Conservation (phyloP, 2,888 invertebrate genomes). For the Conus canariensis region DNA sequence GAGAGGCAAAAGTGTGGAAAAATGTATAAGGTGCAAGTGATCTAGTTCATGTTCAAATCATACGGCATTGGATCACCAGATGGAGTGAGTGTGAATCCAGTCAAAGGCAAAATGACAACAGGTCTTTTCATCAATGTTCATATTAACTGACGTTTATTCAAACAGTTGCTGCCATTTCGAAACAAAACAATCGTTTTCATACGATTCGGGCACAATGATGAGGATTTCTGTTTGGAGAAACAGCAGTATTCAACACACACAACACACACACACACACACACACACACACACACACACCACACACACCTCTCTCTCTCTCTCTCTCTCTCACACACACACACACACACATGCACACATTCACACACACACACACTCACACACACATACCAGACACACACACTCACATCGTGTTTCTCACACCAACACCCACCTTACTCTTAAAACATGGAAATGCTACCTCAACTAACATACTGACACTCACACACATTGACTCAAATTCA, state of each 20-base stretch:
- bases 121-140: too few species aligned
- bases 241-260: background rate
- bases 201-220: background rate
- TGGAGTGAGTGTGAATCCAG: too few species aligned
- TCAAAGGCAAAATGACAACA: too few species aligned
- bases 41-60: too few species aligned
- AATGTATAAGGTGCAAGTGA: too few species aligned
- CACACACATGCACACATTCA: background rate
- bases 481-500: background rate
- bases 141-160: background rate
- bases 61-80: too few species aligned
- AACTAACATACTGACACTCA: background rate
- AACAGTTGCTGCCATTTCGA: constrained; percentile 6
- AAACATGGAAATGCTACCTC: too few species aligned
- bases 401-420: background rate
- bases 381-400: constrained; percentile 7
- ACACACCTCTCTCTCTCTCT: too few species aligned
- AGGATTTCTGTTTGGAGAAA: background rate
- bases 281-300: background rate
- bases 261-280: constrained; percentile 5
- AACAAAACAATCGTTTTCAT: background rate
- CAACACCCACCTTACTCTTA: constrained; percentile 50
- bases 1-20: background rate
- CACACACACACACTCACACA: constrained; percentile 2
- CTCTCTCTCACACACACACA: background rate